Percentiles rank a stretch among this genome's conserved stretches.
phyloP scores from a whole-genome alignment of 2,888 invertebrate species.

The Schizaphis graminum region DNA sequence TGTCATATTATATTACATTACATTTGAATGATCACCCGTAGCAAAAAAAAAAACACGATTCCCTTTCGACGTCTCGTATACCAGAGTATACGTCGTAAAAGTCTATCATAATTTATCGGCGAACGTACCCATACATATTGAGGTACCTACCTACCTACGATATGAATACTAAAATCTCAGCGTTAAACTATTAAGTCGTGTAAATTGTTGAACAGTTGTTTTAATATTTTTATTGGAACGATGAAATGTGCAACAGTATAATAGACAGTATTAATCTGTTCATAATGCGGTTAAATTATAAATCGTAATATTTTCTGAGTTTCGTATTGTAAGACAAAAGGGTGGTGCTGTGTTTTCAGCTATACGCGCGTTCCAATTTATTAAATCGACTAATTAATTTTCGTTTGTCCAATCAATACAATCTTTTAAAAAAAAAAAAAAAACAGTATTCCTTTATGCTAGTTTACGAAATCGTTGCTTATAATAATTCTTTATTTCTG shows the following conservation, averaged over 20 bases:
- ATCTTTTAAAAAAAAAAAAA: background rate
- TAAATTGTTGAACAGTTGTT: background rate
- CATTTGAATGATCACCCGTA: background rate
- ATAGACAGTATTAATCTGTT: background rate
- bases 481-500: background rate
- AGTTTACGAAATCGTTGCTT: background rate
- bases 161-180: background rate
- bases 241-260: background rate
- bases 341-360: background rate
- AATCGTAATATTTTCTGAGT: background rate
- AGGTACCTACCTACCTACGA: background rate
- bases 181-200: background rate
- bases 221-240: background rate
- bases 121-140: background rate
- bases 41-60: background rate
- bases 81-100: background rate
- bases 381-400: background rate
- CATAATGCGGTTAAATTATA: background rate
- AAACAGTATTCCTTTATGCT: background rate
- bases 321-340: background rate
- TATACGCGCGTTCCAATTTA: background rate
- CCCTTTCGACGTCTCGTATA: background rate
- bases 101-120: background rate
- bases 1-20: background rate
- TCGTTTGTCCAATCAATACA: conserved; percentile 1